phyloP scores from a whole-genome alignment of 2,113 vertebrate species.

The Etheostoma spectabile region DNA sequence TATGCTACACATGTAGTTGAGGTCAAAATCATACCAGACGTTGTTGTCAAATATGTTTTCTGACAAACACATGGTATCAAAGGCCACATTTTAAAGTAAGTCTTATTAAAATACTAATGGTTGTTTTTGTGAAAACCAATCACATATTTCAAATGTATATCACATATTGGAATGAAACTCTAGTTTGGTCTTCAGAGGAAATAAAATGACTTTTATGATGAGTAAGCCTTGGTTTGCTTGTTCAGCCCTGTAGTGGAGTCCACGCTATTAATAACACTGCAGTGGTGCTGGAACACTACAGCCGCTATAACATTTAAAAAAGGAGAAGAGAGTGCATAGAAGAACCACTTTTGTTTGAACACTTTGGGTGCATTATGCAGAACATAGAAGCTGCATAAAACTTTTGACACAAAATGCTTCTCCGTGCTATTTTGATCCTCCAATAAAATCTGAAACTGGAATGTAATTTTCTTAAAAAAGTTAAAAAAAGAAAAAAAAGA shows the following conservation, averaged over 20 bases:
- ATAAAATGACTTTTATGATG: constrained; percentile 60
- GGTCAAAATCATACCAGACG: neutral
- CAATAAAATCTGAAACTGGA: constrained; percentile 16
- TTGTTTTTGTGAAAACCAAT: neutral
- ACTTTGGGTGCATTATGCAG: constrained; percentile 58
- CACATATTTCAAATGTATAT: neutral
- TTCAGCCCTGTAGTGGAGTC: constrained; percentile 57
- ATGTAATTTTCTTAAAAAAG: neutral
- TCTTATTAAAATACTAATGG: neutral
- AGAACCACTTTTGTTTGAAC: constrained; percentile 58
- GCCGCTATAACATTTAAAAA: constrained; percentile 68
- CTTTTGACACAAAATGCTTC: constrained; percentile 22
- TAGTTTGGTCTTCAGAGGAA: constrained; percentile 37
- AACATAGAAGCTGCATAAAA: constrained; percentile 56
- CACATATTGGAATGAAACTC: neutral
- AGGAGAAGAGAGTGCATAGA: constrained; percentile 49
- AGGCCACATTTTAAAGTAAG: neutral
- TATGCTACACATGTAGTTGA: neutral
- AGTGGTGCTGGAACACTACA: constrained; percentile 58
- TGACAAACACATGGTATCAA: neutral
- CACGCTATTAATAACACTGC: constrained; percentile 71
- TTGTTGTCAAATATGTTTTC: neutral
- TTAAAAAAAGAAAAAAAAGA: neutral
- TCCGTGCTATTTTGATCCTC: constrained; percentile 39
- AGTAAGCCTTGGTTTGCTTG: constrained; percentile 59